A percentile compares a stretch with the other conserved stretches of the same genome.
Conservation (phyloP, 2,888 invertebrate genomes). For the Belgica antarctica region DNA sequence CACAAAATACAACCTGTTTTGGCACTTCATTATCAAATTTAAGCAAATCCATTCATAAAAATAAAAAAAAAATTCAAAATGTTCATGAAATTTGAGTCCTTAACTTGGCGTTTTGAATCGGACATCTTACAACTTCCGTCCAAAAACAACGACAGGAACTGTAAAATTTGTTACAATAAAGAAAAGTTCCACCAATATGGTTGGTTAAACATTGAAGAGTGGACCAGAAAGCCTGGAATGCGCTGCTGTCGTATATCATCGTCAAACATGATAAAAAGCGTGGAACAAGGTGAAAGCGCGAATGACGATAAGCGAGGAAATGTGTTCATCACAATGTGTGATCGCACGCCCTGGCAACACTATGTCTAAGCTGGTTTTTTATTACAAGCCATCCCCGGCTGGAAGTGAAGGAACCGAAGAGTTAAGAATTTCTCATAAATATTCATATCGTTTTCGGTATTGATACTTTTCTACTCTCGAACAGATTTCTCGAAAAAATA, state of each 20-base stretch:
- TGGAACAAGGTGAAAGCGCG: constrained; percentile 18
- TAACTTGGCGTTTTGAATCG: no score
- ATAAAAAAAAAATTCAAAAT: background rate
- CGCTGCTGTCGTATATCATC: background rate
- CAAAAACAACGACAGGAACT: no score
- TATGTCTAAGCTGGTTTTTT: constrained; percentile 24
- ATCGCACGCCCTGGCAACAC: constrained; percentile 23
- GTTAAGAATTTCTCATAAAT: constrained; percentile 19
- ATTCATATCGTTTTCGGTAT: constrained; percentile 10
- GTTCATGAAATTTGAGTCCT: no score
- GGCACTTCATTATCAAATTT: no score
- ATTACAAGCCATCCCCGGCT: background rate
- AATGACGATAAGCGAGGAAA: background rate
- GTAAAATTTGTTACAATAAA: no score
- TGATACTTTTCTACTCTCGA: no score
- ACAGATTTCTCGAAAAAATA: constrained; percentile 2
- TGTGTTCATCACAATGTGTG: background rate
- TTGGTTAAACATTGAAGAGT: no score
- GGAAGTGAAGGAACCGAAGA: background rate
- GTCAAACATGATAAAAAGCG: background rate
- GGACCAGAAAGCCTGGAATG: background rate
- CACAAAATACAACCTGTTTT: no score
- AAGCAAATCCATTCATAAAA: no score
- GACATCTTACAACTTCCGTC: no score
- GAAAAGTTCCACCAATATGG: no score